phyloP scores from a whole-genome alignment of 2,888 invertebrate species.

The Desoria tigrina region DNA sequence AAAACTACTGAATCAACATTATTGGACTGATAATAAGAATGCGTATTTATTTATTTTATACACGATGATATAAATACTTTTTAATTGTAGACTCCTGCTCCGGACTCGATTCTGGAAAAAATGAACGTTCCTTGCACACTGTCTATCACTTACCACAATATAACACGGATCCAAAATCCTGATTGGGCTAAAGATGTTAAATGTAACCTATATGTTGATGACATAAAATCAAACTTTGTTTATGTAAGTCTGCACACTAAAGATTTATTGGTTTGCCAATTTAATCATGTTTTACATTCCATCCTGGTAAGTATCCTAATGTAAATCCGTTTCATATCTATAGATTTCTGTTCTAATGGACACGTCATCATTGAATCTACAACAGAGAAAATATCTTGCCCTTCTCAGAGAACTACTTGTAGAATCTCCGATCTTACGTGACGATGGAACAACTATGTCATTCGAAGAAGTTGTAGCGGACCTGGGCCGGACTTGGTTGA shows the following conservation, averaged over 20 bases:
- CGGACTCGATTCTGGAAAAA: conserved; percentile 69
- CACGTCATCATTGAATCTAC: conserved; percentile 64
- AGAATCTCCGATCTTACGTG: conserved; percentile 69
- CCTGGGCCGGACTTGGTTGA: conserved; percentile 73
- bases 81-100: conserved; percentile 65
- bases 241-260: conserved; percentile 76
- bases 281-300: no score
- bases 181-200: conserved; percentile 46
- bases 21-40: no score
- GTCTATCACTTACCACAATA: conserved; percentile 55
- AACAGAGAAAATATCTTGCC: conserved; percentile 71
- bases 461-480: conserved; percentile 76
- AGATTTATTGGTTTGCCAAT: no score
- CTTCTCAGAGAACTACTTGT: conserved; percentile 72
- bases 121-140: conserved; percentile 75
- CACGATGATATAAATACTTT: no score
- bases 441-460: conserved; percentile 60
- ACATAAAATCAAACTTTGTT: conserved; percentile 79
- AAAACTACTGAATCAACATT: no score
- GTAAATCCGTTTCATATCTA: no score
- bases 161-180: conserved; percentile 44
- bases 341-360: conserved; percentile 75
- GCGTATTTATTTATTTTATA: no score
- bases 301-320: no score
- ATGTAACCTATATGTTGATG: conserved; percentile 63